phyloP scores from a whole-genome alignment of 2,888 invertebrate species.

The Hypercompe scribonia region DNA sequence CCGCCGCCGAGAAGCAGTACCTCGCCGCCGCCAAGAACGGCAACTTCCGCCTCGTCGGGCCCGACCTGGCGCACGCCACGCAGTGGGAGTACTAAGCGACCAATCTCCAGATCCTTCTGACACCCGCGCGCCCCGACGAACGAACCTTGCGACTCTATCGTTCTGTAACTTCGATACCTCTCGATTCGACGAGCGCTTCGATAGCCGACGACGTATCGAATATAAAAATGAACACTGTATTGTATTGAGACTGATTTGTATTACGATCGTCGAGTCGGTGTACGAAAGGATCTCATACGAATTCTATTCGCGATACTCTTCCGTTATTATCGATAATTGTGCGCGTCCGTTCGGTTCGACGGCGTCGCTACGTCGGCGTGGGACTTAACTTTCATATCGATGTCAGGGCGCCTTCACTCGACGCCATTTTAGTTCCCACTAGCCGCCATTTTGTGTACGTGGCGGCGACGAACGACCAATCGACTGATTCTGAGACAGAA shows the following conservation, averaged over 20 bases:
- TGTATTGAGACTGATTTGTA: conserved; percentile 1
- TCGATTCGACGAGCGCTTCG: background rate
- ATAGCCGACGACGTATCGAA: background rate
- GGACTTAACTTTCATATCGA: conserved; percentile 64
- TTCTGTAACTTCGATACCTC: background rate
- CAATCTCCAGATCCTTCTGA: conserved; percentile 23
- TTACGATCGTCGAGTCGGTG: conserved; percentile 29
- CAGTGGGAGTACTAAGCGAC: conserved; percentile 95
- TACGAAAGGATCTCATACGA: conserved; percentile 61
- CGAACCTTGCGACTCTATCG: conserved; percentile 8
- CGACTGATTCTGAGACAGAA: conserved; percentile 74
- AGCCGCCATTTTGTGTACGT: conserved; percentile 69
- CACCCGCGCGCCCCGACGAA: background rate
- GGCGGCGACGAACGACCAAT: conserved; percentile 80
- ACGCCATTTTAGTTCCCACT: conserved; percentile 62
- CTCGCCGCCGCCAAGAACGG: conserved; percentile 97
- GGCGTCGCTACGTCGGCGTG: conserved; percentile 55
- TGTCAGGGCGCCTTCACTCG: conserved; percentile 58
- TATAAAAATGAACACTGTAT: background rate
- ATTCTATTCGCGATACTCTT: conserved; percentile 72
- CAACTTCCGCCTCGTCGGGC: conserved; percentile 93
- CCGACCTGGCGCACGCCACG: conserved; percentile 92
- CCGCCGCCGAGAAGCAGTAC: conserved; percentile 90
- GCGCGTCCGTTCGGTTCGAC: conserved; percentile 41
- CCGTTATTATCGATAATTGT: conserved; percentile 56